phyloP scores from a whole-genome alignment of 2,888 invertebrate species.

The Netelia melanura region DNA sequence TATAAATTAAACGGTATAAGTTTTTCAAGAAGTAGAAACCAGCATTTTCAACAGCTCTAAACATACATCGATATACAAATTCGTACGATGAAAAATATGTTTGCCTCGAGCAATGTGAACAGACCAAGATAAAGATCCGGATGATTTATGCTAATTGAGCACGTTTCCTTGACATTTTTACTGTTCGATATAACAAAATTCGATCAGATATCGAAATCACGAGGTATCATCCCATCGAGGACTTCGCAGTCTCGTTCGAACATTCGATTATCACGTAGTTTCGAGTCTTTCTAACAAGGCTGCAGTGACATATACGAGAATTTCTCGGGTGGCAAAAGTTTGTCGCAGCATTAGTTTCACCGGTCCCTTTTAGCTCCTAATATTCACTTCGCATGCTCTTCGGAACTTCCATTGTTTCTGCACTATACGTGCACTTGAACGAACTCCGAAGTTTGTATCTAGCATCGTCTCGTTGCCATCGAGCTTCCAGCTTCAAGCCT shows the following conservation, averaged over 20 bases:
- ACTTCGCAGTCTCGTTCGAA: neutral
- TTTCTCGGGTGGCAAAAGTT: constrained; percentile 19
- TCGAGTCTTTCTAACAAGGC: neutral
- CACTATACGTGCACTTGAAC: neutral
- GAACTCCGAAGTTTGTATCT: constrained; percentile 2
- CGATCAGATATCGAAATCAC: neutral
- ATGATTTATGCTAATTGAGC: constrained; percentile 31
- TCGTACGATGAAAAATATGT: constrained; percentile 8
- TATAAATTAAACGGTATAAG: no score
- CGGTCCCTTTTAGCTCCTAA: constrained; percentile 26
- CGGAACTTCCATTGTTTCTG: neutral
- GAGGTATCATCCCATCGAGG: neutral
- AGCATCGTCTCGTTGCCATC: neutral
- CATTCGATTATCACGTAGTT: neutral
- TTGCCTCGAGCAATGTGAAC: constrained; percentile 33
- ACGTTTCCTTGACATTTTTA: neutral
- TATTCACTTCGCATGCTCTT: constrained; percentile 48
- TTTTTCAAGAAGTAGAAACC: no score
- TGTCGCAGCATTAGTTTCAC: neutral
- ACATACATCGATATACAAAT: neutral
- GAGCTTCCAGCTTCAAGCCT: neutral
- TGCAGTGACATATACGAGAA: neutral
- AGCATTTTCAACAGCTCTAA: no score
- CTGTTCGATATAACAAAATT: neutral
- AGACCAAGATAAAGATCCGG: constrained; percentile 11